Percentiles rank a stretch among this genome's conserved stretches.
phyloP scores from a whole-genome alignment of 2,888 invertebrate species.

The Lycocerus yunnanus region DNA sequence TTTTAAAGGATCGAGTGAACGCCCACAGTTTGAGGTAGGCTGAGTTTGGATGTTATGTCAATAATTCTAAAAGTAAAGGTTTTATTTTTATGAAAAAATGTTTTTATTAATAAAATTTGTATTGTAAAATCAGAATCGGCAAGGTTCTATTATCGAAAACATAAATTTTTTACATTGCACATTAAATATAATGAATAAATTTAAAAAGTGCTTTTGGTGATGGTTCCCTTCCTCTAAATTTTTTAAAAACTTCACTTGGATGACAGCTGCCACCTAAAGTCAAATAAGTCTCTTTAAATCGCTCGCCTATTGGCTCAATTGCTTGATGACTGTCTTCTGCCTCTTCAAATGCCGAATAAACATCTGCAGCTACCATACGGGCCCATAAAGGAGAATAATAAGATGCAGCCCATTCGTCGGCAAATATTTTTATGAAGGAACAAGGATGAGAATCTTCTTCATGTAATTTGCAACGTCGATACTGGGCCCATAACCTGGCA shows the following conservation, averaged over 20 bases:
- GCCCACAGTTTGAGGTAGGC: too few relatives aligned
- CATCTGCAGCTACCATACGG: constrained; percentile 87
- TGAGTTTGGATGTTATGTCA: too few relatives aligned
- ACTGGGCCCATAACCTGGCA: constrained; percentile 78
- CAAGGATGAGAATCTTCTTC: constrained; percentile 84
- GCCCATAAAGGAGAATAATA: constrained; percentile 89
- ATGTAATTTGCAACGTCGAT: constrained; percentile 75
- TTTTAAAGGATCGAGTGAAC: too few relatives aligned
- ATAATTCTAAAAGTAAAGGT: too few relatives aligned
- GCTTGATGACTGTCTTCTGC: constrained; percentile 60
- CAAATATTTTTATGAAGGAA: constrained; percentile 82
- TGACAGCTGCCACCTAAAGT: constrained; percentile 81
- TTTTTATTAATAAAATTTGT: too few relatives aligned
- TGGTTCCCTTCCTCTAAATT: constrained; percentile 91
- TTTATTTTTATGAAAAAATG: too few relatives aligned
- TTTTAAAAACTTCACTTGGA: constrained; percentile 83
- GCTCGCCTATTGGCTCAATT: constrained; percentile 64
- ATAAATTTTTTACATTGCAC: not conserved
- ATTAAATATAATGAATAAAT: constrained; percentile 58
- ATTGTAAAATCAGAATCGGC: too few relatives aligned
- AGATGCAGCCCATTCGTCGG: constrained; percentile 82
- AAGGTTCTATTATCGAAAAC: too few relatives aligned
- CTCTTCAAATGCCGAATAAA: constrained; percentile 83
- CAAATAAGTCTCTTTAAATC: constrained; percentile 83
- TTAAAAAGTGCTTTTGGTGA: constrained; percentile 79